These are phyloP conservation scores for Phengaris arion DNA, from an alignment of 2,888 invertebrate species.

Conservation along the genomic window DNA sequence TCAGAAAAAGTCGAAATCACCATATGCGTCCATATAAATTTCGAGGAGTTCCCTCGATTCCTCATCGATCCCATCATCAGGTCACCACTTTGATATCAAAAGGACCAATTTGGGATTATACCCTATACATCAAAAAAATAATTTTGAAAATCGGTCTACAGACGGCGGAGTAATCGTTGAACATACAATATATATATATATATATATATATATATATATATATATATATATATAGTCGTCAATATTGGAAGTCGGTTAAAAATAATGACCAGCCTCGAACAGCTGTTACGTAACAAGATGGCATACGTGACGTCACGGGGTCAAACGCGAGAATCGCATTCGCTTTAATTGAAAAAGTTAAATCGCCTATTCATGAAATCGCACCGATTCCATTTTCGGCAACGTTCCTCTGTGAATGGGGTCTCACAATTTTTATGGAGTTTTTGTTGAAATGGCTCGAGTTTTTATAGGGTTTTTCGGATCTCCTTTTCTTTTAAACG, in stretches of 20 bases:
- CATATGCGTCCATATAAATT: too few species aligned
- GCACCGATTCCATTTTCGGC: slow-evolving; percentile 49
- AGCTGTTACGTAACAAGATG: slow-evolving; percentile 22
- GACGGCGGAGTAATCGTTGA: too few species aligned
- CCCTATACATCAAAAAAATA: too few species aligned
- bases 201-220: too few species aligned
- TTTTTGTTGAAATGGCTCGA: slow-evolving; percentile 40
- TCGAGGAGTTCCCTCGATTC: too few species aligned
- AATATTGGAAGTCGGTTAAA: neutral
- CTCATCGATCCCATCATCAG: too few species aligned
- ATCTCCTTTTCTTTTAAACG: slow-evolving; percentile 31
- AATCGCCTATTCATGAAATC: slow-evolving; percentile 65
- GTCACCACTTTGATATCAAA: too few species aligned
- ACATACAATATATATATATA: too few species aligned
- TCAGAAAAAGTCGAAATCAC: too few species aligned
- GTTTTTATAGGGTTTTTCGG: slow-evolving; percentile 38
- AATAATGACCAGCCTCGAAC: neutral
- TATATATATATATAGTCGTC: too few species aligned
- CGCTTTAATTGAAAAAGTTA: slow-evolving; percentile 55
- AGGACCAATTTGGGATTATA: too few species aligned
- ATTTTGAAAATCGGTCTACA: too few species aligned
- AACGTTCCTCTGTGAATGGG: slow-evolving; percentile 40
- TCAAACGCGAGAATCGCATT: slow-evolving; percentile 44
- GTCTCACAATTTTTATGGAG: slow-evolving; percentile 39
- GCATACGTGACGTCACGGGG: slow-evolving; percentile 40